These are phyloP conservation scores for Aramus guarauna DNA, from an alignment of 2,113 vertebrate genomes.

Conservation along the genomic window DNA sequence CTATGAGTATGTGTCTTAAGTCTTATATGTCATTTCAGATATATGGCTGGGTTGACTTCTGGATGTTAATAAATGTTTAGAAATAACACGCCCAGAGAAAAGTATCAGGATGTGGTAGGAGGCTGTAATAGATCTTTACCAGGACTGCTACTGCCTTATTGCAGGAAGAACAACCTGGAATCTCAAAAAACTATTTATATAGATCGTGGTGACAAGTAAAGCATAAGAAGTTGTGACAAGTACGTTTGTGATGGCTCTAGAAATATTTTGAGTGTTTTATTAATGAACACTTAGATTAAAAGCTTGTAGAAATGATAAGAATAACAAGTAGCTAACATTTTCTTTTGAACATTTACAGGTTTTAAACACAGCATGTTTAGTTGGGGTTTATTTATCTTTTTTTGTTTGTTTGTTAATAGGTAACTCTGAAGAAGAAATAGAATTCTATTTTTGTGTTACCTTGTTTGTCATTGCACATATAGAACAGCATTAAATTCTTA, in stretches of 20 bases:
- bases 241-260: conserved; percentile 11
- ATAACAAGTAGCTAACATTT: not conserved
- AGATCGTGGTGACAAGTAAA: conserved; percentile 23
- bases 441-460: not conserved
- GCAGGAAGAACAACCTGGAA: not conserved
- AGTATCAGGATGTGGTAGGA: not conserved
- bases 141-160: conserved; percentile 16
- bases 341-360: not conserved
- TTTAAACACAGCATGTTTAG: not conserved
- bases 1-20: not conserved
- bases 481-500: not conserved
- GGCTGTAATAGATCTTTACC: conserved; percentile 6
- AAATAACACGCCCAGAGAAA: conserved; percentile 15
- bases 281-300: not conserved
- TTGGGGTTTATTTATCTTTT: not conserved
- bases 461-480: not conserved
- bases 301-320: not conserved
- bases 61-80: conserved; percentile 35
- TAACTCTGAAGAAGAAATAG: not conserved
- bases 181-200: conserved; percentile 7
- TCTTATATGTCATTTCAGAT: conserved; percentile 6
- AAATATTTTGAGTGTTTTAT: conserved; percentile 11
- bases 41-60: not conserved
- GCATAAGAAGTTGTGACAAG: conserved; percentile 2
- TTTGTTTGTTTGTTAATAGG: not conserved